Conservation (phyloP, 2,113 vertebrate species). For the Atractosteus spatula region DNA sequence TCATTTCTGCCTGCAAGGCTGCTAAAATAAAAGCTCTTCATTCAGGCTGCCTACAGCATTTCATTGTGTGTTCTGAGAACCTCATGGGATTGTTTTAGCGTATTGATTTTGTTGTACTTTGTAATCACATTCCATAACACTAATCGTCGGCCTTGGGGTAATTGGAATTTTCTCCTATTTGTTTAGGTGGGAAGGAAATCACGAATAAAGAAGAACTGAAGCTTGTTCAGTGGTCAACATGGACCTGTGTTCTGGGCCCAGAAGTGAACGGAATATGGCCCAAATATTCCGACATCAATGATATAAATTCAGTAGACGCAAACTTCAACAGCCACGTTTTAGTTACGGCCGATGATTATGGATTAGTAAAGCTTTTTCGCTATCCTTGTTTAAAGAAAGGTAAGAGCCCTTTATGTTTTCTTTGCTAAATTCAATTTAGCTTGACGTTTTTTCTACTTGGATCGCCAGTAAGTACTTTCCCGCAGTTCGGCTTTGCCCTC, state of each 20-base stretch:
- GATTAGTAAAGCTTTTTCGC: constrained; percentile 91
- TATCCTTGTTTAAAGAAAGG: constrained; percentile 96
- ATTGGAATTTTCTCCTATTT: constrained; percentile 33
- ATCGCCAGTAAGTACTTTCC: no score
- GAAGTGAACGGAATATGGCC: constrained; percentile 97
- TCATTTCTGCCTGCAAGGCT: not conserved
- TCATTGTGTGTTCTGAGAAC: not conserved
- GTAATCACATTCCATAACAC: not conserved
- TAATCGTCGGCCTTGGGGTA: not conserved
- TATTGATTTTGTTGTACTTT: not conserved
- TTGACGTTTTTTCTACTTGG: not conserved
- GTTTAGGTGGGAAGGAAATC: constrained; percentile 91
- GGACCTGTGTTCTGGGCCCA: constrained; percentile 90
- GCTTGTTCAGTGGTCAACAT: constrained; percentile 87
- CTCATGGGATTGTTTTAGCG: not conserved
- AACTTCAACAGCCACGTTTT: constrained; percentile 93
- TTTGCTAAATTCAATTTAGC: no score
- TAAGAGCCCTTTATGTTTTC: constrained; percentile 42
- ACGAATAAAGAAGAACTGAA: constrained; percentile 91
- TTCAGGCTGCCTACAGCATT: not conserved
- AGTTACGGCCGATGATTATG: constrained; percentile 95
- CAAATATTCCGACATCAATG: constrained; percentile 91
- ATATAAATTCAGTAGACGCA: constrained; percentile 95
- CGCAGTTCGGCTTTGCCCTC: no score
- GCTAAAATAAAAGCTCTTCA: not conserved